Evolutionary conservation across 30 jellyfish, hydroid and myxozoan genomes (phyloP).

Genomic region (Turritopsis dohrnii): DNA sequence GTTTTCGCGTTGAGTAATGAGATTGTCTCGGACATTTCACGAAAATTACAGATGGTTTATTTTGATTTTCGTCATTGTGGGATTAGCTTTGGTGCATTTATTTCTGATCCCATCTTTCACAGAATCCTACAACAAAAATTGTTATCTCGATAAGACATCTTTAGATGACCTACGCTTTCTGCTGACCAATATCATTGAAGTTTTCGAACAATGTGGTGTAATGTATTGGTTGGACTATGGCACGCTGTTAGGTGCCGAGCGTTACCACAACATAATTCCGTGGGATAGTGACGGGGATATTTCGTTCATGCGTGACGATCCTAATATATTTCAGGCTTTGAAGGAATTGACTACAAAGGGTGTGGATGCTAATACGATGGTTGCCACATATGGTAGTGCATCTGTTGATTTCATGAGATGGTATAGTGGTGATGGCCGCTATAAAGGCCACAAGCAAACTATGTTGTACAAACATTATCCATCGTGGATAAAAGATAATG

Average conservation of each 20-base stretch:
- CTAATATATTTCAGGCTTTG: constrained; percentile 33
- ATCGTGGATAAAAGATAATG: constrained; percentile 43
- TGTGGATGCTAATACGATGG: constrained; percentile 63
- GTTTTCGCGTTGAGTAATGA: too few species aligned
- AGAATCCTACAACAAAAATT: constrained; percentile 9
- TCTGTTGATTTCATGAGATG: constrained; percentile 71
- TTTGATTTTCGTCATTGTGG: not conserved
- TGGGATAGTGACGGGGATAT: constrained; percentile 95
- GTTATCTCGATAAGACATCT: constrained; percentile 10
- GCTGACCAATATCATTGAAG: not conserved
- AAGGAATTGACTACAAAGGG: constrained; percentile 38
- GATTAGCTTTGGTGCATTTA: not conserved
- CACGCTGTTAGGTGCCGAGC: constrained; percentile 73
- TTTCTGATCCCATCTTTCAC: constrained; percentile 26
- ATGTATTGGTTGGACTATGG: constrained; percentile 46
- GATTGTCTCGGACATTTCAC: not conserved
- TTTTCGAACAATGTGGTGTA: constrained; percentile 11
- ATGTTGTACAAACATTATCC: constrained; percentile 63
- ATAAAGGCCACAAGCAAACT: constrained; percentile 8
- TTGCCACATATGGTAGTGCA: constrained; percentile 48
- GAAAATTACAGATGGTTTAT: not conserved
- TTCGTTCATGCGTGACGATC: constrained; percentile 28
- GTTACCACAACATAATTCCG: constrained; percentile 50
- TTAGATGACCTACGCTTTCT: not conserved
- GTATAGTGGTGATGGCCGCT: constrained; percentile 24